Conservation (phyloP, 2,797 vertebrate species). For the Cichlasoma orientale region DNA sequence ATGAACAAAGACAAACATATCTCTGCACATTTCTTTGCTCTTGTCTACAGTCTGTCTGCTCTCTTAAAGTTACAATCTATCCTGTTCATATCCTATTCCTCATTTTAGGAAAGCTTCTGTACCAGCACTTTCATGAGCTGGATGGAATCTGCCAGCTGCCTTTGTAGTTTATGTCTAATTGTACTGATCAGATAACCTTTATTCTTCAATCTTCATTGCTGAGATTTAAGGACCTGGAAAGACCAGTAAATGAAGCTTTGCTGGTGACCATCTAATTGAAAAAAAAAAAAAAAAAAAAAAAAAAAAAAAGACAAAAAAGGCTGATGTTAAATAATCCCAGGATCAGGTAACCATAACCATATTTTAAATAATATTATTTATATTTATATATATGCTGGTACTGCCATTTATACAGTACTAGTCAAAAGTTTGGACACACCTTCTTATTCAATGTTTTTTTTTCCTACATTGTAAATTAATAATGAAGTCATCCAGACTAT, state of each 20-base stretch:
- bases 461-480: too few species aligned
- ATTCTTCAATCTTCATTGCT: neutral
- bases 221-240: neutral
- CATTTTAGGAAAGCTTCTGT: neutral
- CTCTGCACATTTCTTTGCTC: conserved; percentile 14
- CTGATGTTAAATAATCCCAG: too few species aligned
- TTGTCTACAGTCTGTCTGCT: conserved; percentile 2
- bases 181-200: too few species aligned
- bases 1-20: conserved; percentile 31
- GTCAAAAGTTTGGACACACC: too few species aligned
- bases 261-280: neutral
- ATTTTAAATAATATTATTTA: too few species aligned
- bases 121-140: neutral
- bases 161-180: neutral
- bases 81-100: neutral
- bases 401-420: too few species aligned
- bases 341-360: too few species aligned
- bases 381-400: too few species aligned
- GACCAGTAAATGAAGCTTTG: neutral
- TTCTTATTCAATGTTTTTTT: too few species aligned
- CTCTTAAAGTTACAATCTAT: conserved; percentile 3
- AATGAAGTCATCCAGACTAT: too few species aligned
- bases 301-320: too few species aligned
- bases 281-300: too few species aligned
- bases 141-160: neutral